Conservation (phyloP, 2,797 vertebrate genomes). For the Arremon aurantiirostris region DNA sequence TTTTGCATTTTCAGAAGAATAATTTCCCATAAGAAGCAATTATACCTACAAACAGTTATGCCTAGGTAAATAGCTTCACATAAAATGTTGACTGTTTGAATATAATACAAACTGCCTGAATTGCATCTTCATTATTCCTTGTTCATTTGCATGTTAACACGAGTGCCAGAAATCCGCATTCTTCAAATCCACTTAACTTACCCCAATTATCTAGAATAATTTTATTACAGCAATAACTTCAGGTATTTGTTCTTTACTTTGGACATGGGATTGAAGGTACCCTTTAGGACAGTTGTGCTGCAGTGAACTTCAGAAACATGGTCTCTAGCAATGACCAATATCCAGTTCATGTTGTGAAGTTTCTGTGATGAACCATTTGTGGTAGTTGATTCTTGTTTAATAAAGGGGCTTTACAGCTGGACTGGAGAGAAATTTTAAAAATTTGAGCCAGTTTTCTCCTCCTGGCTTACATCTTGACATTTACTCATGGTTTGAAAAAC, state of each 20-base stretch:
- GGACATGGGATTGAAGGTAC: background rate
- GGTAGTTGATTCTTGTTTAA: background rate
- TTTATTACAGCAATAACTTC: background rate
- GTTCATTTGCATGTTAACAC: background rate
- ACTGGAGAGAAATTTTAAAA: background rate
- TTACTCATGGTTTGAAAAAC: background rate
- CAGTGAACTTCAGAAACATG: background rate
- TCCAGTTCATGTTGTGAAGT: background rate
- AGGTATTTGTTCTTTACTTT: background rate
- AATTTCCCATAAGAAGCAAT: background rate
- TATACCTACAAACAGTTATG: background rate
- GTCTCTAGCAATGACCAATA: background rate
- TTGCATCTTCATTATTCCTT: background rate
- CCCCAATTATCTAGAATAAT: background rate
- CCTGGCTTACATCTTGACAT: background rate
- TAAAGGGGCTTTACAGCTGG: background rate
- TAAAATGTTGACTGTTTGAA: background rate
- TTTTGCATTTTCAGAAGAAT: background rate
- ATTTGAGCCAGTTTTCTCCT: background rate
- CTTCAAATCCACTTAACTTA: background rate
- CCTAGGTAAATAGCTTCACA: background rate
- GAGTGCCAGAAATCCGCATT: background rate
- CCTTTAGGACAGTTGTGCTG: background rate
- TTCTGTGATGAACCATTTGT: background rate
- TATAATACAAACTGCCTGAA: background rate